Evolutionary conservation across 2,888 invertebrate species (phyloP).

Genomic region (Aphidius colemani): DNA sequence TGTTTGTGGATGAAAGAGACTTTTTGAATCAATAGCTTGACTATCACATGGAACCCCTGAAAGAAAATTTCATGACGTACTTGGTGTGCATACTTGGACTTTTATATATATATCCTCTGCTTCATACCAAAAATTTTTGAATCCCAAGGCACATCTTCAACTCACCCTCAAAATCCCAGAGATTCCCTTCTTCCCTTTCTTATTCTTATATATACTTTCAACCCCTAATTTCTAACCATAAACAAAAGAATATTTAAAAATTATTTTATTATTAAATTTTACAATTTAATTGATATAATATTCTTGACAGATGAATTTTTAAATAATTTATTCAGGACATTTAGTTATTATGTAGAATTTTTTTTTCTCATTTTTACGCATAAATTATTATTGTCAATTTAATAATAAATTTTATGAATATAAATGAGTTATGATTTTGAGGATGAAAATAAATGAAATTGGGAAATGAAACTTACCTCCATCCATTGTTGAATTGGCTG

Average conservation of each 20-base stretch:
- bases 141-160: too few relatives aligned
- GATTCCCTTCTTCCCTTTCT: too few relatives aligned
- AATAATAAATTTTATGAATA: constrained; percentile 28
- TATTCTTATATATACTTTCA: too few relatives aligned
- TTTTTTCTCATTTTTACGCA: neutral
- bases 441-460: constrained; percentile 23
- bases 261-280: constrained; percentile 5
- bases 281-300: constrained; percentile 2
- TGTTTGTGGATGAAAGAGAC: constrained; percentile 12
- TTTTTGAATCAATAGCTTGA: constrained; percentile 17
- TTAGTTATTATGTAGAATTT: neutral
- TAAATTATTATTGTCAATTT: constrained; percentile 17
- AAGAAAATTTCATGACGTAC: constrained; percentile 13
- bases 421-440: constrained; percentile 30
- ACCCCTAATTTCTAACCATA: neutral
- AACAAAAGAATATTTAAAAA: constrained; percentile 14
- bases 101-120: too few relatives aligned
- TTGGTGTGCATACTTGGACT: neutral
- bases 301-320: constrained; percentile 11
- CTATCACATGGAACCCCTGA: constrained; percentile 16
- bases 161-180: too few relatives aligned
- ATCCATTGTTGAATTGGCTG: constrained; percentile 64
- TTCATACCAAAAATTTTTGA: too few relatives aligned
- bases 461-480: constrained; percentile 62
- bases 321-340: neutral